Conservation (phyloP, 2,113 vertebrate species). For the Casuarius casuarius region DNA sequence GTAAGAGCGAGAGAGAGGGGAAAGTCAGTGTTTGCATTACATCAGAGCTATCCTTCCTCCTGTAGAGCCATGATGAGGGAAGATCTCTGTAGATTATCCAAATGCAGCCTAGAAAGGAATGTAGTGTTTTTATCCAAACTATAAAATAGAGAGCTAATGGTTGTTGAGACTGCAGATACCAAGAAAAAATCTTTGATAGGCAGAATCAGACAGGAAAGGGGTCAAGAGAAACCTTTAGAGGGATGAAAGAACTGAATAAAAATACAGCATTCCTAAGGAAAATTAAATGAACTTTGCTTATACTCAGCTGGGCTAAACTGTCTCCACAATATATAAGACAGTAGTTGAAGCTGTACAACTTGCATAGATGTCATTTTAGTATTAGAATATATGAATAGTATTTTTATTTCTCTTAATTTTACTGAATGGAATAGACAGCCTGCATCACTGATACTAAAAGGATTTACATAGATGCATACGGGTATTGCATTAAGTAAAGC, state of each 20-base stretch:
- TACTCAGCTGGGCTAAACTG: neutral
- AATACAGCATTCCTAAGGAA: neutral
- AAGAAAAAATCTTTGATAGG: neutral
- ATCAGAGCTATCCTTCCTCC: neutral
- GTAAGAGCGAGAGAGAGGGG: neutral
- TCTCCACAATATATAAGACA: neutral
- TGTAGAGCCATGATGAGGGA: neutral
- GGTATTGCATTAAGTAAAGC: neutral
- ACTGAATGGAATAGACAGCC: neutral
- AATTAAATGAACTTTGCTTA: neutral
- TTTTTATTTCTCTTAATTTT: neutral
- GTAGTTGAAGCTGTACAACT: neutral
- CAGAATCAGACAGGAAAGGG: neutral
- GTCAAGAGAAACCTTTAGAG: neutral
- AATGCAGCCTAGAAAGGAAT: neutral
- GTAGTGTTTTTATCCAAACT: neutral
- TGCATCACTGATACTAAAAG: neutral
- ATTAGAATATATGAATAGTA: neutral
- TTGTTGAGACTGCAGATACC: neutral
- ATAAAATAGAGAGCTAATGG: neutral
- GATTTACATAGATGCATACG: neutral
- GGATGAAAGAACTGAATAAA: neutral
- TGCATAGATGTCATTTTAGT: neutral
- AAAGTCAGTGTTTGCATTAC: neutral
- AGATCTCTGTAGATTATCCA: neutral